phyloP scores from a whole-genome alignment of 2,888 invertebrate genomes.

The Schrankia costaestrigalis region DNA sequence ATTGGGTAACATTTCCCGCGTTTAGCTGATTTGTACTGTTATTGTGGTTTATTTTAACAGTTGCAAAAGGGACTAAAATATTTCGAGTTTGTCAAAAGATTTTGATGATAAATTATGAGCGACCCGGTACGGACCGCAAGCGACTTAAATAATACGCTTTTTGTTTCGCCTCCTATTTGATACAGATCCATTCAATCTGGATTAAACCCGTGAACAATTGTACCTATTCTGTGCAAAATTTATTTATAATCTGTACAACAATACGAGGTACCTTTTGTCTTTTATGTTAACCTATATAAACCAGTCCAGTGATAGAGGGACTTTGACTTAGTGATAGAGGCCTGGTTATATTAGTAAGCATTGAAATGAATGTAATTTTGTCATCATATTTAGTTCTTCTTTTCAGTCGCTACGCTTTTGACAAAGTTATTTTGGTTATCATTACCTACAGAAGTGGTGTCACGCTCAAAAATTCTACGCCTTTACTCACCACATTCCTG shows the following conservation, averaged over 20 bases:
- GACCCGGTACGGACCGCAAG: slow-evolving; percentile 32
- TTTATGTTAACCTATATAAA: too few relatives aligned
- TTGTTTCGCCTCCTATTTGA: slow-evolving; percentile 20
- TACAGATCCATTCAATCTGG: slow-evolving; percentile 4
- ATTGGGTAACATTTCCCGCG: slow-evolving; percentile 68
- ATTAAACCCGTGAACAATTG: neutral
- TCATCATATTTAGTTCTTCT: too few relatives aligned
- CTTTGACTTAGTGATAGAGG: neutral
- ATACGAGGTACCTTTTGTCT: neutral
- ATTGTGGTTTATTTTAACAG: slow-evolving; percentile 54
- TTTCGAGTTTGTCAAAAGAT: too few relatives aligned
- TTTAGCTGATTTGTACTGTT: slow-evolving; percentile 71
- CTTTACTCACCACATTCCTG: too few relatives aligned
- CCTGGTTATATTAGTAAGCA: neutral
- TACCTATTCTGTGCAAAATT: neutral
- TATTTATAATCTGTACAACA: neutral
- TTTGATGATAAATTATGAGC: too few relatives aligned
- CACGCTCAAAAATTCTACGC: too few relatives aligned
- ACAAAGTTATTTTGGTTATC: too few relatives aligned
- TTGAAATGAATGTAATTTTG: neutral
- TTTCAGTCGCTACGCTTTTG: too few relatives aligned
- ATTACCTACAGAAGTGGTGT: too few relatives aligned
- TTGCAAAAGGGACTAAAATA: too few relatives aligned
- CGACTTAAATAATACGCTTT: slow-evolving; percentile 33
- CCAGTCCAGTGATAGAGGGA: too few relatives aligned